phyloP scores from a whole-genome alignment of 2,888 invertebrate genomes.

The Luperina nickerlii region DNA sequence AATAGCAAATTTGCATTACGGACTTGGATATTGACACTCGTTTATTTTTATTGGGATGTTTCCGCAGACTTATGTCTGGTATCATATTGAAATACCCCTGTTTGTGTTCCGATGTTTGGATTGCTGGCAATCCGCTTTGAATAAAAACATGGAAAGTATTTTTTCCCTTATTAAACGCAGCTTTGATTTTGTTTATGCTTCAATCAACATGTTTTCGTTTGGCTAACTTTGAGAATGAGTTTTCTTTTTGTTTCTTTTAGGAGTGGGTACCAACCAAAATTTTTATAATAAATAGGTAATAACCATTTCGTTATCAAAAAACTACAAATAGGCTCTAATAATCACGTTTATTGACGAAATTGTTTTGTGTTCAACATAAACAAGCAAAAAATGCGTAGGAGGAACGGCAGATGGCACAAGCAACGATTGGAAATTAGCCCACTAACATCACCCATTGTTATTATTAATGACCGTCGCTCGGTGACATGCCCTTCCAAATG shows the following conservation, averaged over 20 bases:
- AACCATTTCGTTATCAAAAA: not conserved
- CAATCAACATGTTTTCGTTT: slow-evolving; percentile 12
- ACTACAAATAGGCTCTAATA: not conserved
- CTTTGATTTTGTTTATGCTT: slow-evolving; percentile 24
- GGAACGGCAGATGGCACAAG: slow-evolving; percentile 83
- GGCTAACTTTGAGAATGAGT: not conserved
- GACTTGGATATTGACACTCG: slow-evolving; percentile 78
- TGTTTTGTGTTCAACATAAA: slow-evolving; percentile 36
- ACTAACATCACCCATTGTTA: slow-evolving; percentile 84
- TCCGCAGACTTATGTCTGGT: slow-evolving; percentile 74
- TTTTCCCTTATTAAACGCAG: slow-evolving; percentile 21
- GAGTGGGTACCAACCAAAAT: not conserved
- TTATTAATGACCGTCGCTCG: slow-evolving; percentile 82
- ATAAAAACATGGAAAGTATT: slow-evolving; percentile 67
- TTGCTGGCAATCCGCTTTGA: slow-evolving; percentile 61
- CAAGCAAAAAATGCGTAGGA: slow-evolving; percentile 57
- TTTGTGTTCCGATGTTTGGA: slow-evolving; percentile 72
- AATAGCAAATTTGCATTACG: slow-evolving; percentile 79
- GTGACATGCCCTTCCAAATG: slow-evolving; percentile 83
- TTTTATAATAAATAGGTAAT: not conserved
- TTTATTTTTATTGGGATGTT: slow-evolving; percentile 82
- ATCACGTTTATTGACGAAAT: slow-evolving; percentile 11
- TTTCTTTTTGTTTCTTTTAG: not conserved
- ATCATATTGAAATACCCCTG: slow-evolving; percentile 73
- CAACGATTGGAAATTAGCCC: slow-evolving; percentile 76